Conservation (phyloP, 2,888 invertebrate species). For the Drosophila kuntzei region DNA sequence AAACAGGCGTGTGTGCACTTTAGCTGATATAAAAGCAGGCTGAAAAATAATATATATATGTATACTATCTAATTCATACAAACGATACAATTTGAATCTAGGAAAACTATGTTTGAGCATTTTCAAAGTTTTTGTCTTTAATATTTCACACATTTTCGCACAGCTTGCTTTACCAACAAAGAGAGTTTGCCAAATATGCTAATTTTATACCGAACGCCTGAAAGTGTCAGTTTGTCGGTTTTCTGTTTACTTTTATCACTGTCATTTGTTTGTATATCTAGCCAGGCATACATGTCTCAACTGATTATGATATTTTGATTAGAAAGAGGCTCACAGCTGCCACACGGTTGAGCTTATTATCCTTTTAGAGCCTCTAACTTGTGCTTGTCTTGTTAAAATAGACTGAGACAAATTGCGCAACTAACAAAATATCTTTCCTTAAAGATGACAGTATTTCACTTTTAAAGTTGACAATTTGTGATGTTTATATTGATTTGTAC, state of each 20-base stretch:
- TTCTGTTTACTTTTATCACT: constrained; percentile 11
- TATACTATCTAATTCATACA: not conserved
- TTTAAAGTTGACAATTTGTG: not conserved
- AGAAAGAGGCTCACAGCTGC: constrained; percentile 14
- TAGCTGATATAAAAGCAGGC: not conserved
- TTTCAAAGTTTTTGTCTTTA: constrained; percentile 6
- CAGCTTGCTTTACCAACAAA: not conserved
- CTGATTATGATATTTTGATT: constrained; percentile 24
- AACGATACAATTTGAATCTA: not conserved
- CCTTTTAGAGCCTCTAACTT: constrained; percentile 1
- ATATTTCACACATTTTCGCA: not conserved
- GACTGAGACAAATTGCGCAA: constrained; percentile 11
- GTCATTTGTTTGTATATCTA: constrained; percentile 14
- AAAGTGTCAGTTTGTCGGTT: constrained; percentile 4
- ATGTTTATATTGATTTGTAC: not conserved
- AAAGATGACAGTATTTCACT: constrained; percentile 9
- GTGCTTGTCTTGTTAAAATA: constrained; percentile 2
- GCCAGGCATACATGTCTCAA: constrained; percentile 4
- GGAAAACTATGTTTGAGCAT: not conserved
- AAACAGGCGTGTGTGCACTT: constrained; percentile 10
- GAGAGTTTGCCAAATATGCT: constrained; percentile 3
- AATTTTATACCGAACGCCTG: constrained; percentile 1
- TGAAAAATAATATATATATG: constrained; percentile 1
- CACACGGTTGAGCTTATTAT: constrained; percentile 3
- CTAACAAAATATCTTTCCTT: constrained; percentile 1